A percentile compares a stretch with the other conserved stretches of the same genome.
Evolutionary conservation across 2,113 vertebrate species (phyloP).

Genomic region (Notechis scutatus): DNA sequence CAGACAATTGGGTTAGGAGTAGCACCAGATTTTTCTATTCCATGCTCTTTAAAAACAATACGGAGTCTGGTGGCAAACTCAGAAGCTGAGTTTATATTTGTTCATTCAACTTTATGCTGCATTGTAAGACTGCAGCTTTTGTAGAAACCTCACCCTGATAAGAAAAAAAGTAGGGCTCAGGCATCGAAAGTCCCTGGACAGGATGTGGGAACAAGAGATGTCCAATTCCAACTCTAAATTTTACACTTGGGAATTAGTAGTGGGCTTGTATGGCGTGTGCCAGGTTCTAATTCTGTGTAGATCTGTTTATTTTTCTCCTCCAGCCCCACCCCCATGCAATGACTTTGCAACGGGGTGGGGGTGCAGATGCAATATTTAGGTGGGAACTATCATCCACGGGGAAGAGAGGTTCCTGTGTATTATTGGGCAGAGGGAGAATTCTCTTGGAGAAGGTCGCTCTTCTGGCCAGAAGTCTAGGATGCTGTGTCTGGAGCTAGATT

Average conservation of each 20-base stretch:
- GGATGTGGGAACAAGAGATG: not conserved
- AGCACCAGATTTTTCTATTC: not conserved
- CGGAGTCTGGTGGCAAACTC: not conserved
- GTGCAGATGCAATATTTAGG: not conserved
- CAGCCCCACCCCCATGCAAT: not conserved
- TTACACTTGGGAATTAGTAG: not conserved
- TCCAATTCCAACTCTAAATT: not conserved
- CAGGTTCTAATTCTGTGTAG: not conserved
- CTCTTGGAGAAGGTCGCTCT: rapidly evolving
- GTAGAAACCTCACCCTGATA: not conserved
- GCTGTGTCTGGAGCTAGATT: not conserved
- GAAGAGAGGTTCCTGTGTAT: not conserved
- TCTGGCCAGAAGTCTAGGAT: not conserved
- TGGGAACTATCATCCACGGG: not conserved
- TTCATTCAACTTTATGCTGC: not conserved
- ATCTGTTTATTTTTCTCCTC: not conserved
- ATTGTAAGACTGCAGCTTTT: not conserved
- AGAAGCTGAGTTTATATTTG: not conserved
- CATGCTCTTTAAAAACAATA: not conserved
- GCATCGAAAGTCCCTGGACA: not conserved
- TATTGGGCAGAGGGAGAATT: not conserved
- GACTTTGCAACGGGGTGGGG: not conserved
- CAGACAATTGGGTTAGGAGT: not conserved
- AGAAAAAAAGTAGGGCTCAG: not conserved
- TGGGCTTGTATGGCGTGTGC: not conserved